Evolutionary conservation across 1,140 invertebrate genomes (phyloP).

Genomic region (Euschistus heros): DNA sequence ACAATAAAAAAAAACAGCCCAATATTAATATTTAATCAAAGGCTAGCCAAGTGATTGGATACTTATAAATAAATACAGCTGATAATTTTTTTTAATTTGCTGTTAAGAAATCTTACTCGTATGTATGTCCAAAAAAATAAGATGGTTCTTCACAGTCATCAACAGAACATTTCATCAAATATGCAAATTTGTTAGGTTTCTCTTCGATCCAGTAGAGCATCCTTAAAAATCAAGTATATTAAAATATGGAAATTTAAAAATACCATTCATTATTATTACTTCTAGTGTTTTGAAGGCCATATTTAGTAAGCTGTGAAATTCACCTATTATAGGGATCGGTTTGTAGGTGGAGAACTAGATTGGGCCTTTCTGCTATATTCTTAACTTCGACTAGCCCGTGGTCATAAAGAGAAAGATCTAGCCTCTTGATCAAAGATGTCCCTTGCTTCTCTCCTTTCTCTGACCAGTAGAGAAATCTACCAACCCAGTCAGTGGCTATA

Average conservation of each 20-base stretch:
- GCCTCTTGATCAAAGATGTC: conserved; percentile 10
- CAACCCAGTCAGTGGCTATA: conserved; percentile 76
- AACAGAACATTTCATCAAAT: conserved; percentile 49
- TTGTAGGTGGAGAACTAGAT: conserved; percentile 50
- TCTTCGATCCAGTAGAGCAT: conserved; percentile 62
- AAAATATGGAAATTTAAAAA: background rate
- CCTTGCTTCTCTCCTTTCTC: conserved; percentile 44
- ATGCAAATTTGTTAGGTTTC: conserved; percentile 39
- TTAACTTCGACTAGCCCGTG: conserved; percentile 12
- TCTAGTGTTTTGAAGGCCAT: too few relatives aligned
- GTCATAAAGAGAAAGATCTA: conserved; percentile 21
- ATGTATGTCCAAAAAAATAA: conserved; percentile 42
- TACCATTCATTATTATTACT: background rate
- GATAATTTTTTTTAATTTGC: background rate
- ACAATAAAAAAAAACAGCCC: too few relatives aligned
- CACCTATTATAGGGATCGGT: conserved; percentile 51
- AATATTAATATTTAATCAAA: too few relatives aligned
- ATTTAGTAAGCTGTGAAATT: background rate
- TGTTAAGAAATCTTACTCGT: background rate
- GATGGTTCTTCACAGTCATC: conserved; percentile 41
- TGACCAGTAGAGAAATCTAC: conserved; percentile 67
- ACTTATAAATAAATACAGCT: too few relatives aligned
- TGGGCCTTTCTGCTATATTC: conserved; percentile 21
- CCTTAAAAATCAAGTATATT: conserved; percentile 38
- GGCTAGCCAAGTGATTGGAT: too few relatives aligned